Evolutionary conservation across 2,113 vertebrate genomes (phyloP).

Genomic region (Apeltes quadracus): DNA sequence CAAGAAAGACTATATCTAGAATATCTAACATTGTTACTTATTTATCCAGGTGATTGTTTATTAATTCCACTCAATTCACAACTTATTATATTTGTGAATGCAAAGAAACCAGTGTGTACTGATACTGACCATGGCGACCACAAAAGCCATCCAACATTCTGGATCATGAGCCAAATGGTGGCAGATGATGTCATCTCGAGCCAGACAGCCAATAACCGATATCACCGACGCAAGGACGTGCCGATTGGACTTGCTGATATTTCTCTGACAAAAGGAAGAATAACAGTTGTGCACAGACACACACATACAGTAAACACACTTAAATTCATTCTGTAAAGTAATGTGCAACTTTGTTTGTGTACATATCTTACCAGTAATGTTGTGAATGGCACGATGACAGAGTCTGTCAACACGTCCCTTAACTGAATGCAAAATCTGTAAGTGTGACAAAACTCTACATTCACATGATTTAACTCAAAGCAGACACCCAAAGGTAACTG

Average conservation of each 20-base stretch:
- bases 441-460: constrained; percentile 5
- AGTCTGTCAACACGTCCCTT: constrained; percentile 62
- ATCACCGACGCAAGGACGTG: constrained; percentile 71
- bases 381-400: constrained; percentile 68
- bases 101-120: neutral
- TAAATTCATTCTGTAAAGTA: neutral
- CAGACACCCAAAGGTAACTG: too few species aligned
- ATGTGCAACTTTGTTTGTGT: neutral
- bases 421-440: constrained; percentile 83
- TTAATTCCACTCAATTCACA: neutral
- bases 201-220: constrained; percentile 77
- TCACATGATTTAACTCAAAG: too few species aligned
- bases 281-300: constrained; percentile 3
- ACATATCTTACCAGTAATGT: constrained; percentile 82
- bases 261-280: constrained; percentile 63
- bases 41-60: neutral
- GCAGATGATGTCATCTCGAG: constrained; percentile 67
- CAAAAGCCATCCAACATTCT: constrained; percentile 81
- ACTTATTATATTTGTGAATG: constrained; percentile 13
- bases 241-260: constrained; percentile 55
- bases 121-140: constrained; percentile 80
- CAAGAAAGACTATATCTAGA: constrained; percentile 2
- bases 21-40: neutral
- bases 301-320: neutral
- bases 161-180: constrained; percentile 71